A percentile compares a stretch with the other conserved stretches of the same genome.
Conservation (phyloP, 1,140 invertebrate species). For the Hesperophylax magnus region DNA sequence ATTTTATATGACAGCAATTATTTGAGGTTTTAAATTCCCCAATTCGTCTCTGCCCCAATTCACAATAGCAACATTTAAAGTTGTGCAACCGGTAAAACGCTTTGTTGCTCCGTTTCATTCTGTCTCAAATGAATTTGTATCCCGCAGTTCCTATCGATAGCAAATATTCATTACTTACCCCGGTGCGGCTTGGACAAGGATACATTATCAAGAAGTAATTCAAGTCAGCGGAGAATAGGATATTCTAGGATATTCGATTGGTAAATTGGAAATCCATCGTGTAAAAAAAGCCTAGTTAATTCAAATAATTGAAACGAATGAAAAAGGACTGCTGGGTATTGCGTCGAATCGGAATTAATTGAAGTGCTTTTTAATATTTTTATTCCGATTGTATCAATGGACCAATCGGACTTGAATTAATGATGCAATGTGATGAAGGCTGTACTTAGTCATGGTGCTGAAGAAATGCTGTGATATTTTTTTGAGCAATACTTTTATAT, state of each 20-base stretch:
- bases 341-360: conserved; percentile 39
- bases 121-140: conserved; percentile 9
- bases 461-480: too few species aligned
- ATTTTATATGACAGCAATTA: too few species aligned
- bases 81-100: conserved; percentile 29
- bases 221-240: conserved; percentile 16
- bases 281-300: conserved; percentile 30
- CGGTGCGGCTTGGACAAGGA: not conserved
- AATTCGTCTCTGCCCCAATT: not conserved
- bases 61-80: conserved; percentile 1
- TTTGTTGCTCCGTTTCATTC: conserved; percentile 19
- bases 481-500: too few species aligned
- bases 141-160: conserved; percentile 28
- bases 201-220: conserved; percentile 5
- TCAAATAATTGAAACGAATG: conserved; percentile 33
- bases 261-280: conserved; percentile 28
- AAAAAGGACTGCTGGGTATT: conserved; percentile 6
- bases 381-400: conserved; percentile 21
- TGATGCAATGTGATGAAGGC: not conserved
- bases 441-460: too few species aligned
- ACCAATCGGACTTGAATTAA: conserved; percentile 17
- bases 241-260: conserved; percentile 33
- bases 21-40: too few species aligned
- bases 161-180: conserved; percentile 14
- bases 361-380: conserved; percentile 31